A percentile compares a stretch with the other conserved stretches of the same genome.
These are phyloP conservation scores for Drosophila aldrichi DNA, from an alignment of 2,888 invertebrate genomes.

Conservation along the genomic window DNA sequence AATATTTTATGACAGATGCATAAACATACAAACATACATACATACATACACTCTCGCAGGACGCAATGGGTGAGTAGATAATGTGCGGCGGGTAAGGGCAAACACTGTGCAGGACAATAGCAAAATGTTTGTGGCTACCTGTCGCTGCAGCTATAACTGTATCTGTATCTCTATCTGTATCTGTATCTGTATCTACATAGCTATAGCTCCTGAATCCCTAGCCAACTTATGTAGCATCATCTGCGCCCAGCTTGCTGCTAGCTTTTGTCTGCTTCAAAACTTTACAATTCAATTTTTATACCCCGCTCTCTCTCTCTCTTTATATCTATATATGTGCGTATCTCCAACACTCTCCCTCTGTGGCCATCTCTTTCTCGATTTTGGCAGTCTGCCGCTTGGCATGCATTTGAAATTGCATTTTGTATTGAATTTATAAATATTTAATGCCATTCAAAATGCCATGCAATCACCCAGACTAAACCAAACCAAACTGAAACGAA, in stretches of 20 bases:
- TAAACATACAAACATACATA: slow-evolving; percentile 11
- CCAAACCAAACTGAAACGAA: slow-evolving; percentile 7
- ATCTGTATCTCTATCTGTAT: slow-evolving; percentile 7
- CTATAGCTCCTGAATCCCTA: slow-evolving; percentile 40
- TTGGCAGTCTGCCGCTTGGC: slow-evolving; percentile 72
- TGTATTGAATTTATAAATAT: slow-evolving; percentile 85
- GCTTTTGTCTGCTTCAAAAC: slow-evolving; percentile 67
- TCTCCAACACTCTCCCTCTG: not conserved
- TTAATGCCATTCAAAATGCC: slow-evolving; percentile 82
- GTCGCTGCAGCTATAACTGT: slow-evolving; percentile 52
- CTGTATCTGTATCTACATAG: slow-evolving; percentile 5
- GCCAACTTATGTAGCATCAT: slow-evolving; percentile 49
- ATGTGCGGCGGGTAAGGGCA: not conserved
- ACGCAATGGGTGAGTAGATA: slow-evolving; percentile 53
- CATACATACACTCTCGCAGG: slow-evolving; percentile 22
- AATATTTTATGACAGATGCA: slow-evolving; percentile 69
- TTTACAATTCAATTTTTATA: slow-evolving; percentile 77
- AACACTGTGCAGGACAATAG: slow-evolving; percentile 35
- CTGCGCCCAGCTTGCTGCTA: slow-evolving; percentile 47
- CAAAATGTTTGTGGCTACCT: slow-evolving; percentile 57
- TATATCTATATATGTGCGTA: slow-evolving; percentile 7
- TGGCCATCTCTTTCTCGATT: slow-evolving; percentile 5
- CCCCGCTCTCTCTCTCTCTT: not conserved
- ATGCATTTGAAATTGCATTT: slow-evolving; percentile 82
- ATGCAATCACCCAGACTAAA: slow-evolving; percentile 62